Evolutionary conservation across 2,888 invertebrate genomes (phyloP).

Genomic region (Thecophora atra): DNA sequence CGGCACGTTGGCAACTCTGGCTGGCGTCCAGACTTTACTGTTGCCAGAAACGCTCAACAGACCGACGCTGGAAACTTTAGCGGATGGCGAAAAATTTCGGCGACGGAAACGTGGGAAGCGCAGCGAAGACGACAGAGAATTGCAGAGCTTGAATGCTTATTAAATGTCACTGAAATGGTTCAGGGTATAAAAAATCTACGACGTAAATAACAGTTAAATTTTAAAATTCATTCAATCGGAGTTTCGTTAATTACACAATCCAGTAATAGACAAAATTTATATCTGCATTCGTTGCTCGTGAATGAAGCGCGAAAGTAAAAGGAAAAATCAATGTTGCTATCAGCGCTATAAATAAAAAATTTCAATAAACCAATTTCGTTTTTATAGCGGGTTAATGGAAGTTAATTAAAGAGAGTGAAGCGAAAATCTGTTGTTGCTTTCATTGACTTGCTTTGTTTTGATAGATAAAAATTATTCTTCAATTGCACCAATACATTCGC

Average conservation of each 20-base stretch:
- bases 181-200: too few species aligned
- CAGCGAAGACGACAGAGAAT: not conserved
- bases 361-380: constrained; percentile 10
- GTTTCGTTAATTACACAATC: too few species aligned
- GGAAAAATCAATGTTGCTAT: not conserved
- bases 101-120: not conserved
- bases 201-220: too few species aligned
- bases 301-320: not conserved
- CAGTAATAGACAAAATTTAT: not conserved
- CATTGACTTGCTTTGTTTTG: not conserved
- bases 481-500: not conserved
- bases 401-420: constrained; percentile 13
- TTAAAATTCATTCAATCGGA: too few species aligned
- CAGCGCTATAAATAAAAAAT: not conserved
- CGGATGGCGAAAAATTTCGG: constrained; percentile 76
- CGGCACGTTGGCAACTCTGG: constrained; percentile 76
- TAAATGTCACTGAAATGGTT: not conserved
- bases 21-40: constrained; percentile 75
- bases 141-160: constrained; percentile 2
- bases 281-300: too few species aligned
- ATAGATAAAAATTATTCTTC: too few species aligned
- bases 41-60: constrained; percentile 81
- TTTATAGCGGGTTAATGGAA: constrained; percentile 16
- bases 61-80: constrained; percentile 81
- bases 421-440: not conserved